Base-by-base conservation (phyloP, 2,113 vertebrate genomes). In the Gadus chalcogrammus region DNA sequence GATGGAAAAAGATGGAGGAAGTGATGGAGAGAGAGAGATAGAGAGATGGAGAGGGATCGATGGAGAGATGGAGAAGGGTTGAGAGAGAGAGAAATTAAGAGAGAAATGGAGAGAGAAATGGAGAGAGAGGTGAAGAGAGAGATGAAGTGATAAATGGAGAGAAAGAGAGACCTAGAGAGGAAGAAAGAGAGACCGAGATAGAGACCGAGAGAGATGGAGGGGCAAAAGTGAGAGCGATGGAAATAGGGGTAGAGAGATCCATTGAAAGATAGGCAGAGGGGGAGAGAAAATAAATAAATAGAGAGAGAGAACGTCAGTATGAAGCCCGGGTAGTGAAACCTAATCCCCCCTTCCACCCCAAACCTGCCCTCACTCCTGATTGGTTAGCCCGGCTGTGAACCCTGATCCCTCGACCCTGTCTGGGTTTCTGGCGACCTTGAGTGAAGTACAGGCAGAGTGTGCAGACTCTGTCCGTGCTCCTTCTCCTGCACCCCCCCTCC, bases 321-420 rank as follows among this genome's bases (percentile, higher is more conserved):
- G 52, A 66, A 53, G 73, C 73, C 68, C 48, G 60, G 67, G 35
- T 55, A 71, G 76, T 81, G 89, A 88, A 91, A 92, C 70, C 59
- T 64, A 82, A 91, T 84, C 82, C 83, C 70, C n/a, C 31, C 31
- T 35, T 35, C 31, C 31, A 35, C 31, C 75, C 70, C 76, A 70
- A 63, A 80, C 67, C 67, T 75, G 63, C 70, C 60, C 62, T 76
- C 71, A 79, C 81, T 69, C 74, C 82, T 81, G 82, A 90, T 90
- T 89, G 86, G 82, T 78, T 84, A 84, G 66, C 91, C 92, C 79
- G 74, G 61, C 27, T 2, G 2, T 91, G 91, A 93, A 93, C 93
- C 85, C 82, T 86, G 82, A 91, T 8, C 87, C 90, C 68, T n/a
- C 87, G 88, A 90, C 88, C 90, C 86, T 74, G 91, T 92, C 91